Evolutionary conservation across 2,797 vertebrate genomes (phyloP).

Genomic region (Coranthus polyacanthus): DNA sequence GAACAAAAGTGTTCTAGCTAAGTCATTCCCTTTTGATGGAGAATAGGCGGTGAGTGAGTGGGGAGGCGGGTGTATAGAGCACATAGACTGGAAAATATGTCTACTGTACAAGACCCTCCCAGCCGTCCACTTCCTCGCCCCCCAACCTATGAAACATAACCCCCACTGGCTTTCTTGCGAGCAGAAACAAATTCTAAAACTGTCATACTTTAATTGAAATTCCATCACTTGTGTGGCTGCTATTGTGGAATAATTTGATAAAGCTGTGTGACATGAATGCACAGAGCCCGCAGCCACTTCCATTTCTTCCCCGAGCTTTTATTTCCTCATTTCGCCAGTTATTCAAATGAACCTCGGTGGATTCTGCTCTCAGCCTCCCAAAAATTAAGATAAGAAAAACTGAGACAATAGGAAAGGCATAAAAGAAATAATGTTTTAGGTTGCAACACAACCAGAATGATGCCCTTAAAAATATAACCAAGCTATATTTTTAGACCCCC

Average conservation of each 20-base stretch:
- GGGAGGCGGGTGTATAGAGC: slow-evolving; percentile 28
- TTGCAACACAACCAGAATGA: slow-evolving; percentile 45
- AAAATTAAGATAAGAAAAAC: slow-evolving; percentile 71
- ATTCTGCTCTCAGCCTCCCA: slow-evolving; percentile 61
- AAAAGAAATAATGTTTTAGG: slow-evolving; percentile 56
- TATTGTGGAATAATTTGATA: slow-evolving; percentile 81
- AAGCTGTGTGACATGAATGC: slow-evolving; percentile 79
- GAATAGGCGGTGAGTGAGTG: not conserved
- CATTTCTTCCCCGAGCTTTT: slow-evolving; percentile 69
- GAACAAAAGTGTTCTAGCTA: slow-evolving; percentile 65
- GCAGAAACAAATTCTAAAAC: slow-evolving; percentile 79
- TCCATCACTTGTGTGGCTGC: slow-evolving; percentile 80
- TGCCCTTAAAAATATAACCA: slow-evolving; percentile 40
- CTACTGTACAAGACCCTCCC: slow-evolving; percentile 46
- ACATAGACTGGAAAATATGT: slow-evolving; percentile 60
- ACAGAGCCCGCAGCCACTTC: slow-evolving; percentile 67
- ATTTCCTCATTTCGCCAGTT: slow-evolving; percentile 73
- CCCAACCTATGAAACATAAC: slow-evolving; percentile 37
- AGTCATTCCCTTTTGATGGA: slow-evolving; percentile 64
- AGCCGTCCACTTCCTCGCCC: slow-evolving; percentile 15
- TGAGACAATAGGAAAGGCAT: slow-evolving; percentile 60
- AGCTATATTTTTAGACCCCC: slow-evolving; percentile 13
- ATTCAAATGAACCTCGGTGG: slow-evolving; percentile 76
- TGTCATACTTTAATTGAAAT: slow-evolving; percentile 85
- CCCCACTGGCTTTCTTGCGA: slow-evolving; percentile 42